Evolutionary conservation across 2,113 vertebrate genomes (phyloP).

Genomic region (Spea multiplicata): DNA sequence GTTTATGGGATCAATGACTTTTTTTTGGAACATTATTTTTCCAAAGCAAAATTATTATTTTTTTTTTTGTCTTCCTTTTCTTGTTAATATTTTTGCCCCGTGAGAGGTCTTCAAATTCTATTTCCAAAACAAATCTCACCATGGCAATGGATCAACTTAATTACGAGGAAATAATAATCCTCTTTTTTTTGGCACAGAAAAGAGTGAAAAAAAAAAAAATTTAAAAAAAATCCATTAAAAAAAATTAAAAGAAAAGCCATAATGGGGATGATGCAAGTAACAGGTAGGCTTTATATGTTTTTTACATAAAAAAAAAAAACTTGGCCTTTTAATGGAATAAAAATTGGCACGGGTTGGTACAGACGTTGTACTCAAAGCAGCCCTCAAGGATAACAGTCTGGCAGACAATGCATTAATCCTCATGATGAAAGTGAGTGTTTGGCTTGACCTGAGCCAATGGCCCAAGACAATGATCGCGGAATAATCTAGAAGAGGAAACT

Average conservation of each 20-base stretch:
- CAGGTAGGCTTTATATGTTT: too few species aligned
- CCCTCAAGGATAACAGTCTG: too few species aligned
- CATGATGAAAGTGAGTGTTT: too few species aligned
- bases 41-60: neutral
- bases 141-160: constrained; percentile 5
- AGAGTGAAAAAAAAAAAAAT: neutral
- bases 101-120: constrained; percentile 17
- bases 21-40: neutral
- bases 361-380: too few species aligned
- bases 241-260: neutral
- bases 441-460: too few species aligned
- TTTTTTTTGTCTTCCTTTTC: neutral
- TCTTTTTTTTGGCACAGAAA: constrained; percentile 3
- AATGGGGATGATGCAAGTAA: neutral
- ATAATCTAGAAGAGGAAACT: too few species aligned
- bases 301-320: too few species aligned
- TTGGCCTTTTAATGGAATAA: too few species aligned
- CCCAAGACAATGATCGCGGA: too few species aligned
- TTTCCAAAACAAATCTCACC: constrained; percentile 38
- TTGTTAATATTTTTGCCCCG: constrained; percentile 23
- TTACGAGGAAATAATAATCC: constrained; percentile 27
- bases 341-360: too few species aligned
- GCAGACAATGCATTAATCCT: too few species aligned
- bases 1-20: constrained; percentile 2
- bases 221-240: neutral